Base-by-base conservation (phyloP, 2,797 vertebrate species). In the Lepus oiostolus region DNA sequence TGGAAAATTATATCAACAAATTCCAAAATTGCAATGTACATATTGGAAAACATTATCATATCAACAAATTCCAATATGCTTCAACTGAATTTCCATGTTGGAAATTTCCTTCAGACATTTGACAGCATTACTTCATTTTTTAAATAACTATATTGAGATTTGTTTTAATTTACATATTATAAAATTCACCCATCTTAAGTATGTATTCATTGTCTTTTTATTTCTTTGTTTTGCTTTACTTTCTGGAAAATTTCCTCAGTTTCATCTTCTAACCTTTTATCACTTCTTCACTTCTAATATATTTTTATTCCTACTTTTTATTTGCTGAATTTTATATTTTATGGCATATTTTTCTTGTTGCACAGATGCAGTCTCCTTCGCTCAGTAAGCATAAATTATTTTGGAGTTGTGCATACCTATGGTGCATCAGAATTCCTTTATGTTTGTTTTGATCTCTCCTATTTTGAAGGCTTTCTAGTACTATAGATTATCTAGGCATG, bases 291-390 rank as follows among this genome's bases (percentile, higher is more conserved):
- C 54, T 88, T 47, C 65, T 89, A 2, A 32, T 80, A 63, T 16
- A 13, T 88, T 79, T 71, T 89, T 93, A 86, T 95, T 75, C 90
- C 60, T 92, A 80, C n/a, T 74, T 83, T 87, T 54, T 76, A 74
- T 87, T 85, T 90, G 35, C 42, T 83, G 19, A 86, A n/a, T 77
- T 58, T 74, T 90, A 50, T 68, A 84, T 91, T 90, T 72, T 54
- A 52, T 79, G 81, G 12, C 10, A 81, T 72, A 54, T 58, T 88
- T 0, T 88, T 91, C 13, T 87, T 92, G 11, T 95, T 93, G 92
- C 19, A 76, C 24, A 87, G 58, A 32, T 89, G 22, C 38, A 71
- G 5, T 91, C 68, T 74, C 17, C 65, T 93, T 84, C 17, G 5
- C 50, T 96, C 54, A 82, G 50, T 90, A 63, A 88, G n/a, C 67